These are phyloP conservation scores for Drosophila pectinifera DNA, from an alignment of 1,140 invertebrate genomes.

Conservation along the genomic window DNA sequence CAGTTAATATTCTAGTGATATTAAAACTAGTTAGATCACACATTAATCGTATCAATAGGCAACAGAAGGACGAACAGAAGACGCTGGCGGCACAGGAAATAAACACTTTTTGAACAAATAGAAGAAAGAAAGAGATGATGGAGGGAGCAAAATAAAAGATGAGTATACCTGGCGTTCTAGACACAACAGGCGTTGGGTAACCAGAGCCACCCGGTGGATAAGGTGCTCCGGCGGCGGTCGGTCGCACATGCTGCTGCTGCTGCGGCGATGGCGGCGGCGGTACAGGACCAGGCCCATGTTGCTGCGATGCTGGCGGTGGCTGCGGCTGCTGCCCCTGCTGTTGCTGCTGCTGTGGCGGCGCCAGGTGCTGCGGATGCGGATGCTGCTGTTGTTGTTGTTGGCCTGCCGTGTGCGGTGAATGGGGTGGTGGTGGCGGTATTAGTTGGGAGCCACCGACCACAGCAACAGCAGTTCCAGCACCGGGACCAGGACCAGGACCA, in stretches of 20 bases:
- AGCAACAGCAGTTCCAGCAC: slow-evolving; percentile 59
- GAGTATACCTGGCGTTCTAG: slow-evolving; percentile 85
- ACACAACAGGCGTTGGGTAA: slow-evolving; percentile 84
- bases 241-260: slow-evolving; percentile 77
- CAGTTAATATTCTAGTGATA: slow-evolving; percentile 1
- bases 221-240: slow-evolving; percentile 77
- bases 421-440: slow-evolving; percentile 63
- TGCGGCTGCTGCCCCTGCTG: slow-evolving; percentile 46
- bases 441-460: slow-evolving; percentile 38
- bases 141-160: slow-evolving; percentile 62
- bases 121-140: slow-evolving; percentile 43
- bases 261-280: slow-evolving; percentile 50
- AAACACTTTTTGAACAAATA: slow-evolving; percentile 18
- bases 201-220: slow-evolving; percentile 84
- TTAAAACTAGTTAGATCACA: slow-evolving; percentile 18
- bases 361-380: slow-evolving; percentile 49
- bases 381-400: slow-evolving; percentile 44
- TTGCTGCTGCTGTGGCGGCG: slow-evolving; percentile 37
- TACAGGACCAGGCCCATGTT: slow-evolving; percentile 46
- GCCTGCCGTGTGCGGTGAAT: slow-evolving; percentile 68
- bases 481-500: slow-evolving; percentile 36
- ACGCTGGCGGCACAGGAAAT: slow-evolving; percentile 16
- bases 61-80: slow-evolving; percentile 19
- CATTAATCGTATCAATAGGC: slow-evolving; percentile 8
- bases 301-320: slow-evolving; percentile 50